These are phyloP conservation scores for Drosophila suzukii DNA, from an alignment of 1,140 invertebrate genomes.

Conservation along the genomic window DNA sequence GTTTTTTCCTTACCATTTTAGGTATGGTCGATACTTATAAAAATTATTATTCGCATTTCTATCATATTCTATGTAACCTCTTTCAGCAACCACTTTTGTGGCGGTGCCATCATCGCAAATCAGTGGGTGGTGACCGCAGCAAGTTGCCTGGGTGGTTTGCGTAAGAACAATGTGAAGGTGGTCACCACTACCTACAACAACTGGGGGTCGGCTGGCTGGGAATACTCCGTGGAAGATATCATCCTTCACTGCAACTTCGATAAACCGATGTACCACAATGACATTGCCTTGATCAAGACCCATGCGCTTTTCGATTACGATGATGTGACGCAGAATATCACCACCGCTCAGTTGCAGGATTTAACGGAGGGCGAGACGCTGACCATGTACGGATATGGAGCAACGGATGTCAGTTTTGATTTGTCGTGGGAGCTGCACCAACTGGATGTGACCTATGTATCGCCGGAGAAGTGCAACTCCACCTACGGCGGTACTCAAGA, in stretches of 20 bases:
- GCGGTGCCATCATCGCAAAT: slow-evolving; percentile 82
- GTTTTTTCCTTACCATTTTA: too few relatives aligned
- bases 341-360: slow-evolving; percentile 45
- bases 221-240: slow-evolving; percentile 62
- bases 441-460: slow-evolving; percentile 65
- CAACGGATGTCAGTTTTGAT: slow-evolving; percentile 18
- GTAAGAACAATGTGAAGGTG: slow-evolving; percentile 47
- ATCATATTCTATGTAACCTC: neutral
- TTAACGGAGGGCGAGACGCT: slow-evolving; percentile 72
- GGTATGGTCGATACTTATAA: too few relatives aligned
- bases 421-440: slow-evolving; percentile 54
- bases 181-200: slow-evolving; percentile 73
- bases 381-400: slow-evolving; percentile 86
- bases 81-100: slow-evolving; percentile 83
- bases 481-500: slow-evolving; percentile 37
- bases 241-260: slow-evolving; percentile 75
- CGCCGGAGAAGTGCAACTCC: slow-evolving; percentile 42
- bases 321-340: slow-evolving; percentile 85
- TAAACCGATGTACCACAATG: slow-evolving; percentile 84
- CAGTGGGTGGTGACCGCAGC: slow-evolving; percentile 84
- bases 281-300: slow-evolving; percentile 85
- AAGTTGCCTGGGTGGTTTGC: slow-evolving; percentile 78
- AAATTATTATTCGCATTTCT: too few relatives aligned
- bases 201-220: slow-evolving; percentile 57
- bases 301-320: slow-evolving; percentile 78